Conservation (phyloP, 2,797 vertebrate genomes). For the Tapirus indicus region DNA sequence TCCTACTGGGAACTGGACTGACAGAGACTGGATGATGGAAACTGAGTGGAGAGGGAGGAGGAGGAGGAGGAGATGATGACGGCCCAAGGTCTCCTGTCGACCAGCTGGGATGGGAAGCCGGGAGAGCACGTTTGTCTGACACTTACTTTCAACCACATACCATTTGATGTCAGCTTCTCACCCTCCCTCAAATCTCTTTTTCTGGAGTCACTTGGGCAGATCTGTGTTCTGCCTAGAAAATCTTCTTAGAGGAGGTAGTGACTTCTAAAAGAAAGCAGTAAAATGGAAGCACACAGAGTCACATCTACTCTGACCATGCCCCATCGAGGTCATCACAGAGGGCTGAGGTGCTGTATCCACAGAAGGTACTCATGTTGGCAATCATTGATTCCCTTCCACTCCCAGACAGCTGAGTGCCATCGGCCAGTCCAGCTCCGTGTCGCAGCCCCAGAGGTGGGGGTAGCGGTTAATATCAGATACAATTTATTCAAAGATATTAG, state of each 20-base stretch:
- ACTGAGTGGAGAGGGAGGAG: not conserved
- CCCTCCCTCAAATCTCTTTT: not conserved
- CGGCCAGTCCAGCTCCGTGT: fast-evolving
- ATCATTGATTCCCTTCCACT: not conserved
- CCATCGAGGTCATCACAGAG: not conserved
- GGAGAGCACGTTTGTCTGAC: not conserved
- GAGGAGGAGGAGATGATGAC: not conserved
- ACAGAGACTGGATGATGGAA: not conserved
- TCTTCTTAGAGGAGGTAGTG: not conserved
- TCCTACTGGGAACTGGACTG: not conserved
- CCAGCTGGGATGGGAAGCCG: not conserved
- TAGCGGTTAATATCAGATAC: not conserved
- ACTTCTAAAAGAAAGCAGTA: not conserved
- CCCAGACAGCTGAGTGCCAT: not conserved
- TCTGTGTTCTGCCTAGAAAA: not conserved
- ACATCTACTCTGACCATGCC: not conserved
- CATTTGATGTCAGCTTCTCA: fast-evolving
- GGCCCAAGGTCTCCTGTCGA: not conserved
- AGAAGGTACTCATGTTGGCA: not conserved
- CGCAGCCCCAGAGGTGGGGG: not conserved
- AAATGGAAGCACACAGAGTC: not conserved
- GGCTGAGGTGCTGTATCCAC: not conserved
- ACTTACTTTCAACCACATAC: not conserved
- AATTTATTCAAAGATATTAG: not conserved
- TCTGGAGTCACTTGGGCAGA: not conserved